Conservation (phyloP, 2,113 vertebrate genomes). For the Pseudopodoces humilis region DNA sequence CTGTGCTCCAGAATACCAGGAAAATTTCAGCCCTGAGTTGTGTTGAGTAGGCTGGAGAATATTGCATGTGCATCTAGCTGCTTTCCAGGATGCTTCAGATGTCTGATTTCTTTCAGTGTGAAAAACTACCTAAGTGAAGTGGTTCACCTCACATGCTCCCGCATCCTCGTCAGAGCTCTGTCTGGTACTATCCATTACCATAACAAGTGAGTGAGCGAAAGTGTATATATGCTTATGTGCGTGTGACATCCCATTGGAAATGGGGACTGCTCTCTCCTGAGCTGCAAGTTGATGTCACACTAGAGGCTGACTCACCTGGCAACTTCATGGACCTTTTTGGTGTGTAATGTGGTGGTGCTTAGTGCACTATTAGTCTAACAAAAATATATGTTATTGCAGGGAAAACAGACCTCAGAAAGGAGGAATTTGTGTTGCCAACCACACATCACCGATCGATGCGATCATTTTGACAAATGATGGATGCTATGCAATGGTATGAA, state of each 20-base stretch:
- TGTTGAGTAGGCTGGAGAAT: neutral
- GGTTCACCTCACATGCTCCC: constrained; percentile 90
- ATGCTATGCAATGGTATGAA: constrained; percentile 93
- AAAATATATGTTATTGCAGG: constrained; percentile 70
- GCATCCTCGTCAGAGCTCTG: constrained; percentile 90
- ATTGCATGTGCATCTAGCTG: neutral
- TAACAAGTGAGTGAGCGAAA: constrained; percentile 82
- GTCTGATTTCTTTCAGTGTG: constrained; percentile 66
- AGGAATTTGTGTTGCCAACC: constrained; percentile 96
- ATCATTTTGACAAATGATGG: constrained; percentile 93
- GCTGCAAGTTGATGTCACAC: neutral
- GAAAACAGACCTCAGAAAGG: constrained; percentile 90
- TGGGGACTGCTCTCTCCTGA: neutral
- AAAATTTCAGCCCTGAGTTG: neutral
- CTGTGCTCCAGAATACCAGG: neutral
- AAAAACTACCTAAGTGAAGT: constrained; percentile 89
- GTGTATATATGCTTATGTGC: accelerated
- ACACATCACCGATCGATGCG: constrained; percentile 93
- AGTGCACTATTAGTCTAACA: neutral
- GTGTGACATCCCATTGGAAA: neutral
- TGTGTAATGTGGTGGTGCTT: neutral
- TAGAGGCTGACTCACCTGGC: neutral
- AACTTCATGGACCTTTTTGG: neutral
- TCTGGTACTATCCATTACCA: constrained; percentile 91
- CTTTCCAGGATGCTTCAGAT: neutral